phyloP scores from a whole-genome alignment of 2,888 invertebrate genomes.

The Stenodera caucasica region DNA sequence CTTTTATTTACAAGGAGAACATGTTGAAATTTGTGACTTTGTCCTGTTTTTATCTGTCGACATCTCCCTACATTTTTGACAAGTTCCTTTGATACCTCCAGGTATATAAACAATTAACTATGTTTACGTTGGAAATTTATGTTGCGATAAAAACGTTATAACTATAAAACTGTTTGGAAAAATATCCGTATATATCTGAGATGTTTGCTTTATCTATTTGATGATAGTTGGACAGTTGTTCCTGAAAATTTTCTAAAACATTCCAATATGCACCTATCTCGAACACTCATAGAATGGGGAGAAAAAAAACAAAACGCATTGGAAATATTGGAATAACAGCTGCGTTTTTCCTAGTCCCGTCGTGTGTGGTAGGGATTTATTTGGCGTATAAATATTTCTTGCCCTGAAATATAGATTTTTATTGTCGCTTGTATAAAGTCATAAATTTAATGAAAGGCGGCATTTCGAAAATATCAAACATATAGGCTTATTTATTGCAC shows the following conservation, averaged over 20 bases:
- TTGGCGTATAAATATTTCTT: conserved; percentile 42
- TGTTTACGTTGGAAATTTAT: background rate
- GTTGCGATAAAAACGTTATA: background rate
- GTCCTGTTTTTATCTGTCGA: background rate
- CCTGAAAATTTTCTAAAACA: background rate
- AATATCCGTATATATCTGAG: background rate
- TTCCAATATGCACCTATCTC: background rate
- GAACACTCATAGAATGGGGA: background rate
- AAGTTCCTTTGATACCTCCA: background rate
- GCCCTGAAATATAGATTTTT: conserved; percentile 48
- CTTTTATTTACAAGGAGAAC: too few relatives aligned
- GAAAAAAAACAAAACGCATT: background rate
- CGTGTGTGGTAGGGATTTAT: conserved; percentile 32
- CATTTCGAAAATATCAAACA: conserved; percentile 40
- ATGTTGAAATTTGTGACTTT: background rate
- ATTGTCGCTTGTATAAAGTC: conserved; percentile 46
- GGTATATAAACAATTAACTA: background rate
- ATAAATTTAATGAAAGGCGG: conserved; percentile 49
- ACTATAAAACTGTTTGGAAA: background rate
- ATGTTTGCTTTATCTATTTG: conserved; percentile 4
- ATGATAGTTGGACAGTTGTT: background rate
- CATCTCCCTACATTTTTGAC: background rate
- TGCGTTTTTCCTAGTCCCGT: conserved; percentile 22
- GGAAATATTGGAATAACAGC: conserved; percentile 14
- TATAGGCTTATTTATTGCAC: conserved; percentile 39